Evolutionary conservation across 1,140 invertebrate genomes (phyloP).

Genomic region (Asobara japonica): DNA sequence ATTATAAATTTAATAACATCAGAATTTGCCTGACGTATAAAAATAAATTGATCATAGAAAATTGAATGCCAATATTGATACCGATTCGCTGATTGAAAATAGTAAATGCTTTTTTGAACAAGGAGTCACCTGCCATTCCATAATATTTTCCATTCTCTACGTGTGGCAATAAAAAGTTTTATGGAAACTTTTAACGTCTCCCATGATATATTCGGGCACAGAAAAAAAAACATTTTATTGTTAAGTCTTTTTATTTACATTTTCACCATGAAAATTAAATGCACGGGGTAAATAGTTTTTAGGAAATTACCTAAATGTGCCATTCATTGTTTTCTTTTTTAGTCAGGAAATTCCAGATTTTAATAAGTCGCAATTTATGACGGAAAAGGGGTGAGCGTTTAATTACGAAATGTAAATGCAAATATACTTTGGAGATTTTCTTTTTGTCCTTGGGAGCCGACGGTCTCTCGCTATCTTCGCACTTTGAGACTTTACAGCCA

Average conservation of each 20-base stretch:
- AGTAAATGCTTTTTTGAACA: neutral
- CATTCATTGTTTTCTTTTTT: neutral
- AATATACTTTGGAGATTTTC: conserved; percentile 22
- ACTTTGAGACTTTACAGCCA: conserved; percentile 11
- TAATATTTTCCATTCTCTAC: neutral
- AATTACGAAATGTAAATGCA: conserved; percentile 29
- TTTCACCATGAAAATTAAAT: neutral
- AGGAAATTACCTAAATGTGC: neutral
- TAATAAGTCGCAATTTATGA: neutral
- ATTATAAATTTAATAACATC: too few relatives aligned
- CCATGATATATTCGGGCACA: neutral
- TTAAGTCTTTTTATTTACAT: neutral
- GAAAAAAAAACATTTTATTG: neutral
- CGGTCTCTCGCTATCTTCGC: conserved; percentile 18
- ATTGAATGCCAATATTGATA: neutral
- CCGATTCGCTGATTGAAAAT: neutral
- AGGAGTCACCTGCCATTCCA: neutral
- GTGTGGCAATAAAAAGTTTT: neutral
- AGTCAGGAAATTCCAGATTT: neutral
- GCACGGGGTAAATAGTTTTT: neutral
- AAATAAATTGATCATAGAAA: neutral
- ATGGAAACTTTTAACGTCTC: neutral
- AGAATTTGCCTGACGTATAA: too few relatives aligned
- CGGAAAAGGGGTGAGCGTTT: neutral
- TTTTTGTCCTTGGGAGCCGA: neutral